Evolutionary conservation across 2,888 invertebrate species (phyloP).

Genomic region (Cryptophagus acutangulus): DNA sequence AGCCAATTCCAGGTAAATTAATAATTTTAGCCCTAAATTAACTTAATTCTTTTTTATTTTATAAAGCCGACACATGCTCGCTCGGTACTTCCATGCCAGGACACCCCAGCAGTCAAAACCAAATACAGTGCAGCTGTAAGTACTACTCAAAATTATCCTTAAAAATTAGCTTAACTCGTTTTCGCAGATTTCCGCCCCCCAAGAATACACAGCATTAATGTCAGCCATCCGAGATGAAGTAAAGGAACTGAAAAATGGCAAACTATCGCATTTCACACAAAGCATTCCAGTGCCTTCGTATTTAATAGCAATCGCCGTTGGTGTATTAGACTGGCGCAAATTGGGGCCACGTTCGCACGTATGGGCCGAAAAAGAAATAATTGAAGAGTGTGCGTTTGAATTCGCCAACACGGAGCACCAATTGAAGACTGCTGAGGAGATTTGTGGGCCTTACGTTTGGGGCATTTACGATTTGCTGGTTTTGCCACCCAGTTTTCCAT

Average conservation of each 20-base stretch:
- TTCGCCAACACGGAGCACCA: conserved; percentile 84
- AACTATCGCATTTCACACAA: conserved; percentile 61
- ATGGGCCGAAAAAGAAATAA: conserved; percentile 83
- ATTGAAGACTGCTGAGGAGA: conserved; percentile 72
- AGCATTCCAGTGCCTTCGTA: conserved; percentile 85
- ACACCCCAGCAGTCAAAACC: conserved; percentile 84
- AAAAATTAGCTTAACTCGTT: too few species aligned
- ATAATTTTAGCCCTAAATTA: conserved; percentile 9
- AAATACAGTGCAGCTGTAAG: conserved; percentile 60
- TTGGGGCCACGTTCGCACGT: conserved; percentile 79
- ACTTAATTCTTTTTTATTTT: conserved; percentile 25
- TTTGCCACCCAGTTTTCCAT: conserved; percentile 90
- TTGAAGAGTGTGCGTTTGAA: conserved; percentile 81
- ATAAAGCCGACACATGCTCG: conserved; percentile 88
- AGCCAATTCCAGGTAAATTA: conserved; percentile 69
- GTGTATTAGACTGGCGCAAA: conserved; percentile 67
- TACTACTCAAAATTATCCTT: too few species aligned
- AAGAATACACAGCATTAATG: conserved; percentile 78
- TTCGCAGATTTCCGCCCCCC: conserved; percentile 63
- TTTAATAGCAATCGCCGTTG: conserved; percentile 84
- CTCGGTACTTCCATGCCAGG: conserved; percentile 87
- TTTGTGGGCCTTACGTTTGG: conserved; percentile 90
- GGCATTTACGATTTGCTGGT: conserved; percentile 83
- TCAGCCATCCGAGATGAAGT: conserved; percentile 66
- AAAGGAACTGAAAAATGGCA: conserved; percentile 44